These are phyloP conservation scores for Phocoena phocoena DNA, from an alignment of 2,113 vertebrate species.

Conservation along the genomic window DNA sequence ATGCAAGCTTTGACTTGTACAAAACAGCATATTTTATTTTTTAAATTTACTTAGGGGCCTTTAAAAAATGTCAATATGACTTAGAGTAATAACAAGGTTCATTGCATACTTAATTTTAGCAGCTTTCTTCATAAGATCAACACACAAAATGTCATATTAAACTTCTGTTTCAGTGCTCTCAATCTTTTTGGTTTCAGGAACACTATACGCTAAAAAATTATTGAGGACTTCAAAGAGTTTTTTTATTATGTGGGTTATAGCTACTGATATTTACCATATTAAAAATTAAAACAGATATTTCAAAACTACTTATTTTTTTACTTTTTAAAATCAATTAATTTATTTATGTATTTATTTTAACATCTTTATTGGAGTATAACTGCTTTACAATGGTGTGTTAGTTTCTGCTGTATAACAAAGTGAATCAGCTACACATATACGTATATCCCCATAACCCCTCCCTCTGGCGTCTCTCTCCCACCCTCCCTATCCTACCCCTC, in stretches of 20 bases:
- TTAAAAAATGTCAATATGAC: background rate
- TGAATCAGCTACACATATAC: no score
- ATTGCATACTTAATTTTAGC: slow-evolving; percentile 31
- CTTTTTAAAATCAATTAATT: no score
- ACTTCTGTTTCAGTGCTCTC: background rate
- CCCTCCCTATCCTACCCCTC: no score
- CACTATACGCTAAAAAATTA: background rate
- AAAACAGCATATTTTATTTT: slow-evolving; percentile 13
- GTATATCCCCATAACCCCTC: no score
- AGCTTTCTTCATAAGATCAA: slow-evolving; percentile 10
- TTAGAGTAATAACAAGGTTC: background rate
- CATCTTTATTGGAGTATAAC: no score
- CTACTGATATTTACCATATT: background rate
- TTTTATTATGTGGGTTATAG: background rate
- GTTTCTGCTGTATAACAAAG: no score
- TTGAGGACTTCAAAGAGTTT: background rate
- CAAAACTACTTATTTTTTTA: background rate
- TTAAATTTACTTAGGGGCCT: background rate
- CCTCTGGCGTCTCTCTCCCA: no score
- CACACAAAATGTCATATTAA: background rate
- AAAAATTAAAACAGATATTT: background rate
- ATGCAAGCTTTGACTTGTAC: background rate
- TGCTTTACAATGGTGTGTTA: no score
- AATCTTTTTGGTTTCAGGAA: background rate
- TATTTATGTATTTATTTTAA: no score